Conservation (phyloP, 2,797 vertebrate species). For the Dromococcyx pavoninus region DNA sequence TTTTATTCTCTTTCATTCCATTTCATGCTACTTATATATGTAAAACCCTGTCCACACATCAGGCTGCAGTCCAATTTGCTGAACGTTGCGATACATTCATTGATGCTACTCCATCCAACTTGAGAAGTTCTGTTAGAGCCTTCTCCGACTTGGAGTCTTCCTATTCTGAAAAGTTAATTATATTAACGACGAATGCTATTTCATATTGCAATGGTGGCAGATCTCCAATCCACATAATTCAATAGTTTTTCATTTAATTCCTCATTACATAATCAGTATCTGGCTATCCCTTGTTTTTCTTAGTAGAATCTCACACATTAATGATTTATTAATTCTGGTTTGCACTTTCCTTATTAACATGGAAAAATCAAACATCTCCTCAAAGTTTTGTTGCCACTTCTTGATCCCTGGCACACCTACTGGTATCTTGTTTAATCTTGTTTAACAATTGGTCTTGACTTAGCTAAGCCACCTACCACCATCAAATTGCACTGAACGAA, state of each 20-base stretch:
- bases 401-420: background rate
- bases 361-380: background rate
- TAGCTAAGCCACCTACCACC: background rate
- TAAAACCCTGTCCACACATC: background rate
- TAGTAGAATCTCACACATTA: background rate
- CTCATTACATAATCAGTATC: background rate
- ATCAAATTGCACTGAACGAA: background rate
- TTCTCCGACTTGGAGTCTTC: background rate
- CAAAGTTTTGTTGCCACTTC: conserved; percentile 46
- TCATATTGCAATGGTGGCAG: background rate
- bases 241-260: background rate
- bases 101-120: background rate
- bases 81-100: background rate
- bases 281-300: background rate
- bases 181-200: background rate
- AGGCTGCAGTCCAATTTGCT: background rate
- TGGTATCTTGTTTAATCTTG: background rate
- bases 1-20: background rate
- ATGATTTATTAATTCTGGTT: background rate
- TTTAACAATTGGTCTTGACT: background rate
- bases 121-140: background rate
- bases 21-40: background rate
- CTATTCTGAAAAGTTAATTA: background rate
- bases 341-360: background rate
- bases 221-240: background rate